These are phyloP conservation scores for Tauraco erythrolophus DNA, from an alignment of 2,113 vertebrate species.

Conservation along the genomic window DNA sequence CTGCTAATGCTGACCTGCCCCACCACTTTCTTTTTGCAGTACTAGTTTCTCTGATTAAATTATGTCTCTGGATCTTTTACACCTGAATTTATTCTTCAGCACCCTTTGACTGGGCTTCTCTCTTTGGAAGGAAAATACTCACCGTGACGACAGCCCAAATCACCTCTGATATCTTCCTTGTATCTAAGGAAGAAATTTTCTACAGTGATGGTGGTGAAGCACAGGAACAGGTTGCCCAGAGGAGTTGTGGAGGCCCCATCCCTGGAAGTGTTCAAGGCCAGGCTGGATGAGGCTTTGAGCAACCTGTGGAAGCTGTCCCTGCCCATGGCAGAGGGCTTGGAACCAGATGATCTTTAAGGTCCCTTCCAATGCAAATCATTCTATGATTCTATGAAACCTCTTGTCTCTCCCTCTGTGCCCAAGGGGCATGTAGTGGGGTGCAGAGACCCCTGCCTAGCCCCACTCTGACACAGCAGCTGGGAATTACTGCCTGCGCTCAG, in stretches of 20 bases:
- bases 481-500: neutral
- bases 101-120: neutral
- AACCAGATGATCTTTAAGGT: too few species aligned
- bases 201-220: too few species aligned
- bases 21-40: neutral
- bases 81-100: neutral
- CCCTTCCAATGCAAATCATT: too few species aligned
- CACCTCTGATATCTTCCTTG: neutral
- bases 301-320: too few species aligned
- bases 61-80: neutral
- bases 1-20: neutral
- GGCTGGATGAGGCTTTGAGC: too few species aligned
- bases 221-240: too few species aligned
- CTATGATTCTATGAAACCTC: too few species aligned
- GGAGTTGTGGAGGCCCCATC: too few species aligned
- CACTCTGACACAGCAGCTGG: rapidly evolving
- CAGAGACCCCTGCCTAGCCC: neutral
- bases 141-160: neutral
- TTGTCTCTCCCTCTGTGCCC: neutral
- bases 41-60: neutral
- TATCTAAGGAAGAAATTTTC: too few species aligned
- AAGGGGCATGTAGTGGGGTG: rapidly evolving
- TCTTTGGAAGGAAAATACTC: neutral
- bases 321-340: too few species aligned
- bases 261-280: too few species aligned